Evolutionary conservation across 2,888 invertebrate genomes (phyloP).

Genomic region (Phaedon cochleariae): DNA sequence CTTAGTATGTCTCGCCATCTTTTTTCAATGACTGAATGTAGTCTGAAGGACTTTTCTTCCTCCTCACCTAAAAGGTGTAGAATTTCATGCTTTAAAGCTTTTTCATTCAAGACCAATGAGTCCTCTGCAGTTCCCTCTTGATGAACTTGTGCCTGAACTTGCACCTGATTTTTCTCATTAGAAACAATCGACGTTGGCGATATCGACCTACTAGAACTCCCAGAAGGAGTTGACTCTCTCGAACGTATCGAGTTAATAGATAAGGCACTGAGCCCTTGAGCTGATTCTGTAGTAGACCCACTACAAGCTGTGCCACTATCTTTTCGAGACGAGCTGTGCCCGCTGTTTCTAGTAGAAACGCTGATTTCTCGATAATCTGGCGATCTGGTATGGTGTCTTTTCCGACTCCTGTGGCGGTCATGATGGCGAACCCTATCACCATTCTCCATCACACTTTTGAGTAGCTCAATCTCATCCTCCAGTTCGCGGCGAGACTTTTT

Average conservation of each 20-base stretch:
- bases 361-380: too few species aligned
- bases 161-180: neutral
- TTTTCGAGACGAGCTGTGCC: neutral
- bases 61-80: neutral
- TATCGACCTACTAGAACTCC: neutral
- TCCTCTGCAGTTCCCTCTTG: neutral
- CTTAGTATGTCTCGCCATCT: neutral
- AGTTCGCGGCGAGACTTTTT: neutral
- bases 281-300: too few species aligned
- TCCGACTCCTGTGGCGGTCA: neutral
- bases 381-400: neutral
- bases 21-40: neutral
- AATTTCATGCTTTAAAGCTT: neutral
- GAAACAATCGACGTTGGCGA: neutral
- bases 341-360: neutral
- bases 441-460: neutral
- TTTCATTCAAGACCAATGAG: neutral
- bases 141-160: neutral
- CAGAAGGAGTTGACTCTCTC: neutral
- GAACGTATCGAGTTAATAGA: neutral
- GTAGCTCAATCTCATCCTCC: neutral
- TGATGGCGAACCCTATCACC: neutral
- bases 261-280: neutral
- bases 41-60: neutral
- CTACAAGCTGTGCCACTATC: too few species aligned